Evolutionary conservation across 1,140 invertebrate genomes (phyloP), one percentile per base, ranked within the genome.

Genomic region (Oreohelix idahoensis): DNA sequence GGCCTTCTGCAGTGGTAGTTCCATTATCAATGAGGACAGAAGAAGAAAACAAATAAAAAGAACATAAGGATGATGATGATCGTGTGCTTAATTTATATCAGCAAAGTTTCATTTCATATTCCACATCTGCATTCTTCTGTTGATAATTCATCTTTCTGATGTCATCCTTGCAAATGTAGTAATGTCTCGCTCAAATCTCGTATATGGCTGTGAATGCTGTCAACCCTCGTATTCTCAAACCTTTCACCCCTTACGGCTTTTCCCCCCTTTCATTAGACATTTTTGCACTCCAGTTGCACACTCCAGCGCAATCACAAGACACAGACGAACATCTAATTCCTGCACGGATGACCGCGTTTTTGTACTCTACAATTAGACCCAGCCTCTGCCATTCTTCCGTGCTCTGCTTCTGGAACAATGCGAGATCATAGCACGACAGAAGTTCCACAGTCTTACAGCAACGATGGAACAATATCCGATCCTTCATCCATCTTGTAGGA

Each of bases 401-500:
- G 63, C 8, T 2, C 63, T 8, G 17, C 17, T 32, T 66, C 63
- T 66, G 23, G n/a, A 66, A 66, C 63, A 66, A 66, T 66, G 63
- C 29, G 10, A 29, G 63, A 66, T 66, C 63, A 66, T 66, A 66
- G 23, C 63, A 13, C 63, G 63, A 66, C 63, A 66, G 63, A 66
- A 29, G 63, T 66, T 66, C 29, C 63, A 58, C 63, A 66, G 63
- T 32, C 63, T 66, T 66, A 29, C 29, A 66, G 29, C n/a, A 2
- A 17, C 1, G 63, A 4, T 29, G 2, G 11, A 29, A 66, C 29
- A 32, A 66, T 2, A n/a, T 32, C 63, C 32, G 20, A 66, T 29
- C 63, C 32, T 66, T 66, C 63, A 66, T 66, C 63, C 29, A 17
- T 66, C 63, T 66, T 66, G 63, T 29, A 66, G 53, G 53, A 58